A percentile compares a stretch with the other conserved stretches of the same genome.
Evolutionary conservation across 2,113 vertebrate genomes (phyloP).

Genomic region (Pelodiscus sinensis): DNA sequence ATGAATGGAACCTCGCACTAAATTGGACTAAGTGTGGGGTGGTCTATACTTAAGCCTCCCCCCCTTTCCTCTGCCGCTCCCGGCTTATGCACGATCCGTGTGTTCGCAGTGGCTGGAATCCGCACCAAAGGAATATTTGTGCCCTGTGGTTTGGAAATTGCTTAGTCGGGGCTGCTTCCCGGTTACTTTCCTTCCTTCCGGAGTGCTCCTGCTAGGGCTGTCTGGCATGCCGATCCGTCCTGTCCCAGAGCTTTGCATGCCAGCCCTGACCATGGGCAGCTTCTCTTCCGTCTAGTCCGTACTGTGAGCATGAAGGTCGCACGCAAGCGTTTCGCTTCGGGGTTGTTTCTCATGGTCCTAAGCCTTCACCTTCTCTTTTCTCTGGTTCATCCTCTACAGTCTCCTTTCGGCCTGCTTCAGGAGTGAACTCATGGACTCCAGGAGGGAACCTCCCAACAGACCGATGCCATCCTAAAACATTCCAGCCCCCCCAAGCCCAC

Average conservation of each 20-base stretch:
- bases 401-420: conserved; percentile 93
- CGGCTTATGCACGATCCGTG: background rate
- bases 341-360: conserved; percentile 37
- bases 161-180: background rate
- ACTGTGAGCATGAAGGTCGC: conserved; percentile 81
- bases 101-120: background rate
- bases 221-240: conserved; percentile 15
- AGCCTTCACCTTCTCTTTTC: conserved; percentile 77
- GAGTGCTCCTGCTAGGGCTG: background rate
- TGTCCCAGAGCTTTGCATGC: background rate
- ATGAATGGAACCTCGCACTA: background rate
- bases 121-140: background rate
- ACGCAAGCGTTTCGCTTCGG: conserved; percentile 55
- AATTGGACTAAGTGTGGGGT: background rate
- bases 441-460: conserved; percentile 90
- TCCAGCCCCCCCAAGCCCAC: conserved; percentile 78
- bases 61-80: background rate
- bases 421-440: conserved; percentile 88
- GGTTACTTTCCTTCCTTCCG: background rate
- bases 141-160: background rate
- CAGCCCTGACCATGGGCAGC: background rate
- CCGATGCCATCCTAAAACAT: conserved; percentile 86
- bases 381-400: conserved; percentile 90
- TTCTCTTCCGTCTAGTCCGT: background rate
- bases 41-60: background rate